Conservation (phyloP, 2,113 vertebrate genomes). For the Neoarius graeffei region DNA sequence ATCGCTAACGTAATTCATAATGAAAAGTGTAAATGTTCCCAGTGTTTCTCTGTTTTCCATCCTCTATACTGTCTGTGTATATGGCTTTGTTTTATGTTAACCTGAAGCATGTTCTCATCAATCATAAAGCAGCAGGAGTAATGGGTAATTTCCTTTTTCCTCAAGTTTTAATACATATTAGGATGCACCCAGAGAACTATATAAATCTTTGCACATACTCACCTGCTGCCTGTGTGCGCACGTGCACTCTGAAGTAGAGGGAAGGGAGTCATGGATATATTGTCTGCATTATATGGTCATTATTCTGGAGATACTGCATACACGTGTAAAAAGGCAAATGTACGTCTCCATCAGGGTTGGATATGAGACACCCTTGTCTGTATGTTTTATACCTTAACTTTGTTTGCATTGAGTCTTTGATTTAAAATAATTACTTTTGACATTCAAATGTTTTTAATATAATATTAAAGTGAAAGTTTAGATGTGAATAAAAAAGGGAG, state of each 20-base stretch:
- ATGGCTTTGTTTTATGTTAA: slow-evolving; percentile 60
- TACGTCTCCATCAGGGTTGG: background rate
- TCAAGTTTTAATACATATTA: slow-evolving; percentile 49
- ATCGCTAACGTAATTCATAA: background rate
- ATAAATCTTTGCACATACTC: slow-evolving; percentile 63
- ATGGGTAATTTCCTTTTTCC: slow-evolving; percentile 54
- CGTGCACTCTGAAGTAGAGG: background rate
- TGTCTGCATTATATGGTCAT: background rate
- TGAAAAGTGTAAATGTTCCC: background rate
- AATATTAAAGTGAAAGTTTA: background rate
- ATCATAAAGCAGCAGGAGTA: slow-evolving; percentile 66
- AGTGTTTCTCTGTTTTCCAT: background rate
- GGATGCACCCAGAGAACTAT: slow-evolving; percentile 40
- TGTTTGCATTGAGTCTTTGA: background rate
- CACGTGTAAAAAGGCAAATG: background rate
- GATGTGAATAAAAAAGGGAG: background rate
- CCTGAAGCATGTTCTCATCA: slow-evolving; percentile 62
- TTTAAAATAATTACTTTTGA: background rate
- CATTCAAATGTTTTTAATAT: background rate
- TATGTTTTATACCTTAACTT: background rate
- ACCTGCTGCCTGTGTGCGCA: slow-evolving; percentile 51
- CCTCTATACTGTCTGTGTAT: slow-evolving; percentile 34
- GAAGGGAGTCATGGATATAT: background rate
- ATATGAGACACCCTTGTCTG: background rate
- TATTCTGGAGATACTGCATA: background rate